These are phyloP conservation scores for Leptobrachium leishanense DNA, from an alignment of 2,113 vertebrate species.

Conservation along the genomic window DNA sequence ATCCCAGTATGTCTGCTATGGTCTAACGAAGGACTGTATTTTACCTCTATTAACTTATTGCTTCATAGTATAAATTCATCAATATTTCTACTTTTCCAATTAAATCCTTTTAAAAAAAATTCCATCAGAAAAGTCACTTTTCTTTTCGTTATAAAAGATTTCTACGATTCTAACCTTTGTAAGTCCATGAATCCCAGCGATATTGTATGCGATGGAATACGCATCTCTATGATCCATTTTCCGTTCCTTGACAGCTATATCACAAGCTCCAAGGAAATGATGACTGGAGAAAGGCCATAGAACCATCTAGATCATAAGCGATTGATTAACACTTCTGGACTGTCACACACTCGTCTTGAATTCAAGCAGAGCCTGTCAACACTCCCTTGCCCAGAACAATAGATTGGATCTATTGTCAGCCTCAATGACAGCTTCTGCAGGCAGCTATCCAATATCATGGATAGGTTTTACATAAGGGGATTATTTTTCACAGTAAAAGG, in stretches of 20 bases:
- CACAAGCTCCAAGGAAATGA: not conserved
- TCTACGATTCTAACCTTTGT: slow-evolving; percentile 10
- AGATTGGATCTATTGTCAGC: not conserved
- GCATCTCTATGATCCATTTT: slow-evolving; percentile 18
- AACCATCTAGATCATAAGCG: not conserved
- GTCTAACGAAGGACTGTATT: too few species aligned
- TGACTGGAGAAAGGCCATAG: slow-evolving; percentile 17
- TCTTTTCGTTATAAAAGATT: not conserved
- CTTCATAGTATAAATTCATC: too few species aligned
- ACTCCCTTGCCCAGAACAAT: not conserved
- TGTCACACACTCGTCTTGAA: not conserved
- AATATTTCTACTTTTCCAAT: too few species aligned
- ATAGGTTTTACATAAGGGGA: too few species aligned
- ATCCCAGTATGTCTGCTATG: too few species aligned
- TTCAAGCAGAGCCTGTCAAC: not conserved
- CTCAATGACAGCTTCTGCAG: not conserved
- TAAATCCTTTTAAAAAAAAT: too few species aligned
- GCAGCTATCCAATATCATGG: too few species aligned
- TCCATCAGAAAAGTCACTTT: too few species aligned
- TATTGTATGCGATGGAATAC: not conserved
- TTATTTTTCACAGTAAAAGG: too few species aligned
- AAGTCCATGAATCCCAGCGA: not conserved
- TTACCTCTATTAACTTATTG: too few species aligned
- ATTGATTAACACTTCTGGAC: not conserved
- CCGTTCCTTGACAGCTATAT: slow-evolving; percentile 19